phyloP scores from a whole-genome alignment of 2,888 invertebrate species.

The Nephrotoma guestfalica region DNA sequence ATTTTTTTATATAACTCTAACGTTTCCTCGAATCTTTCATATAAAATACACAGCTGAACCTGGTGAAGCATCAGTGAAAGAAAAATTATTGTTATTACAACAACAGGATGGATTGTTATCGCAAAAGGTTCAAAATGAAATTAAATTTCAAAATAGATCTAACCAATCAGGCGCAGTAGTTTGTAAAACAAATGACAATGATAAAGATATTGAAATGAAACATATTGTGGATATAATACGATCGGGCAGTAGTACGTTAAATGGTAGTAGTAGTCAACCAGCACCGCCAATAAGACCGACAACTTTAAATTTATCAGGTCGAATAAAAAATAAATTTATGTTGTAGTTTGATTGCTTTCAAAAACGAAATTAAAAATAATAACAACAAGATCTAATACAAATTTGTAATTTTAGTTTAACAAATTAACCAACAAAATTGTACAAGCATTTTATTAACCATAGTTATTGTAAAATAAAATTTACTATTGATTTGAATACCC shows the following conservation, averaged over 20 bases:
- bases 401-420: not conserved
- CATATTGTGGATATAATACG: not conserved
- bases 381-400: not conserved
- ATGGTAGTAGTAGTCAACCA: not conserved
- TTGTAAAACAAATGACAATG: not conserved
- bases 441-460: not conserved
- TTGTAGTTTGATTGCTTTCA: not conserved
- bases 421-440: not conserved
- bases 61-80: not conserved
- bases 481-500: not conserved
- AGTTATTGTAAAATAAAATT: not conserved
- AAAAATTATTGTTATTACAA: not conserved
- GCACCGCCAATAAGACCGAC: not conserved
- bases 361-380: not conserved
- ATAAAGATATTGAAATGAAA: slow-evolving; percentile 3
- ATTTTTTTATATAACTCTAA: not conserved
- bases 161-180: not conserved
- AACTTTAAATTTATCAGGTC: slow-evolving; percentile 6
- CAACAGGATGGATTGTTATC: not conserved
- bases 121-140: not conserved
- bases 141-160: not conserved
- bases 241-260: not conserved
- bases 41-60: not conserved
- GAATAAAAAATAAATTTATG: not conserved
- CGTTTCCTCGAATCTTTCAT: not conserved